Evolutionary conservation across 37 sponge, comb jelly and placozoan species (phyloP).

Genomic region (Cliona cf. orientalis): DNA sequence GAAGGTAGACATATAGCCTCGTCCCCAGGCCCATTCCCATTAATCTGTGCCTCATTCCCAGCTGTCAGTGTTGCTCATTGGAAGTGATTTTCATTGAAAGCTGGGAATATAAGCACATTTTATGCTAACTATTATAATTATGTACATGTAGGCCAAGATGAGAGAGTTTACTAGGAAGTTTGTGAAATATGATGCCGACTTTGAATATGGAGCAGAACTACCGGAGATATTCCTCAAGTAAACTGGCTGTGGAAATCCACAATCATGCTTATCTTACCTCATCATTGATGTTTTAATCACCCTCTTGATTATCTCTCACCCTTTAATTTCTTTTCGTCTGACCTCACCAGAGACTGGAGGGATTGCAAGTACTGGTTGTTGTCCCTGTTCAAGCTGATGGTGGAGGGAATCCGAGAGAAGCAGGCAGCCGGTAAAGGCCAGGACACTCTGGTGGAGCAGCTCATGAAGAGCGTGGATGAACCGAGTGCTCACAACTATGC

Average conservation of each 20-base stretch:
- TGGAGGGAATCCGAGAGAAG: conserved; percentile 9
- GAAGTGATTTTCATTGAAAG: background rate
- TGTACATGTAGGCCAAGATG: conserved; percentile 38
- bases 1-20: conserved; percentile 18
- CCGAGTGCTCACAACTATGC: conserved; percentile 70
- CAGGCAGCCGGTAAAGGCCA: background rate
- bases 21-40: background rate
- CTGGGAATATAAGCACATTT: background rate
- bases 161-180: conserved; percentile 37
- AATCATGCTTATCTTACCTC: background rate
- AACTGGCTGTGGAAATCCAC: background rate
- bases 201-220: conserved; percentile 85
- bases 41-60: too few species aligned
- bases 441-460: conserved; percentile 49
- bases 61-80: too few species aligned
- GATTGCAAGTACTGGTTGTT: conserved; percentile 41
- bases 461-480: conserved; percentile 44
- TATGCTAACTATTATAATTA: background rate
- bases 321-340: too few species aligned
- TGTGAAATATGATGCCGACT: conserved; percentile 81
- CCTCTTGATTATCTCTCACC: too few species aligned
- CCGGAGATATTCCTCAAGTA: conserved; percentile 77
- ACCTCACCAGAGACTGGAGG: conserved; percentile 66
- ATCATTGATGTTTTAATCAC: too few species aligned
- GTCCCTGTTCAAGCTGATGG: conserved; percentile 20